Percentiles rank a stretch among this genome's conserved stretches.
Evolutionary conservation across 2,888 invertebrate genomes (phyloP).

Genomic region (Rhagonycha lutea): DNA sequence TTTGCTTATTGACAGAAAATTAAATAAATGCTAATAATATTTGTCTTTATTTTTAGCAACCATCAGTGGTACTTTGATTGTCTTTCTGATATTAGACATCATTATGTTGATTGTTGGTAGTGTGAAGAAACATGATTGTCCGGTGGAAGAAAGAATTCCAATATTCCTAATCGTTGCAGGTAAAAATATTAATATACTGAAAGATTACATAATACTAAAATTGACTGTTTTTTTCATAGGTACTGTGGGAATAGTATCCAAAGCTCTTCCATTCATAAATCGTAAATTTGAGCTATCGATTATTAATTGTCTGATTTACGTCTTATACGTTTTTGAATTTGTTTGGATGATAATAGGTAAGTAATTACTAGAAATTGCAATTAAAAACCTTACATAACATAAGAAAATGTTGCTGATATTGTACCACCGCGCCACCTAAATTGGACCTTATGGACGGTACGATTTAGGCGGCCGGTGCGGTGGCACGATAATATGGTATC

Average conservation of each 20-base stretch:
- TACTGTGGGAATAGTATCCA: conserved; percentile 18
- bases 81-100: conserved; percentile 17
- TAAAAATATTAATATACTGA: neutral
- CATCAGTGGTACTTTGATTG: conserved; percentile 13
- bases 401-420: too few species aligned
- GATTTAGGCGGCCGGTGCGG: too few species aligned
- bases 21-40: neutral
- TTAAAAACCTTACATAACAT: neutral
- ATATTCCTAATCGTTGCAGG: conserved; percentile 21
- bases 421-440: too few species aligned
- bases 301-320: neutral
- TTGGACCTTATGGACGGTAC: too few species aligned
- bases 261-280: conserved; percentile 16
- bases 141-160: conserved; percentile 14
- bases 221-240: conserved; percentile 7
- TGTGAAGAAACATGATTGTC: conserved; percentile 15
- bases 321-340: conserved; percentile 15
- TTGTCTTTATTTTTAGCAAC: conserved; percentile 14
- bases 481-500: too few species aligned
- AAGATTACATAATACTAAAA: neutral
- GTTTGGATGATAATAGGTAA: conserved; percentile 25
- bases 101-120: conserved; percentile 16
- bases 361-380: neutral
- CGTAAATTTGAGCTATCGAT: conserved; percentile 5
- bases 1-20: neutral